Base-by-base conservation (phyloP, 2,888 invertebrate genomes). In the Merodon equestris region DNA sequence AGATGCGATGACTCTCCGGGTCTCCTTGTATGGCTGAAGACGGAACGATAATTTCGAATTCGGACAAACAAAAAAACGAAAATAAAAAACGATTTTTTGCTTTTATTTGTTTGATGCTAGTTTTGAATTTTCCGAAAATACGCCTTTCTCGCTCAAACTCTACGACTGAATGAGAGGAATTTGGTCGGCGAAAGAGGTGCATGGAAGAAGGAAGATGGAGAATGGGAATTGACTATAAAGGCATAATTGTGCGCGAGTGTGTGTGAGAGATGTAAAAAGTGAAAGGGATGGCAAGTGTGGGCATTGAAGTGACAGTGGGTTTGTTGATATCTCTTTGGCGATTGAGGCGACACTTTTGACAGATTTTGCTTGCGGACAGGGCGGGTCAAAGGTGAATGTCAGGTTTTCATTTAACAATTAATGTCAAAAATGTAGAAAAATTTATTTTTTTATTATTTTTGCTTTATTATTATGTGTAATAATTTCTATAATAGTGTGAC, bases 71-170 rank as follows among this genome's bases (percentile, higher is more conserved):
- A 57, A 81, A 81, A 81, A 64, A 44, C 60, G 60, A 81, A 70
- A 57, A 70, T 54, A 73, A 53, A 47, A 60, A 61, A 50, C 51
- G 27, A 18, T 38, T 47, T 66, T 51, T 13, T 45, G 27, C 38
- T 71, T 34, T 9, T 61, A 50, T 72, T 72, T 72, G 71, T 57
- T 76, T 72, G 50, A 72, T 67, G 67, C 42, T 75, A 13, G 70
- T 66, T 51, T 72, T 36, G 54, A 70, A 76, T 81, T 71, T 81
- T 71, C 67, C 76, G 71, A 64, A 50, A 64, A 53, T 66, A 70
- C 51, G 17, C 74, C 66, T 75, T 60, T 75, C 70, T 81, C 81
- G 19, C 81, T 81, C 81, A 57, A 75, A 75, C 81, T 75, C 57
- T 61, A 54, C 75, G 53, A 70, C 70, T 51, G 71, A 81, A 81